phyloP scores from a whole-genome alignment of 2,888 invertebrate genomes.

The Xestia c-nigrum region DNA sequence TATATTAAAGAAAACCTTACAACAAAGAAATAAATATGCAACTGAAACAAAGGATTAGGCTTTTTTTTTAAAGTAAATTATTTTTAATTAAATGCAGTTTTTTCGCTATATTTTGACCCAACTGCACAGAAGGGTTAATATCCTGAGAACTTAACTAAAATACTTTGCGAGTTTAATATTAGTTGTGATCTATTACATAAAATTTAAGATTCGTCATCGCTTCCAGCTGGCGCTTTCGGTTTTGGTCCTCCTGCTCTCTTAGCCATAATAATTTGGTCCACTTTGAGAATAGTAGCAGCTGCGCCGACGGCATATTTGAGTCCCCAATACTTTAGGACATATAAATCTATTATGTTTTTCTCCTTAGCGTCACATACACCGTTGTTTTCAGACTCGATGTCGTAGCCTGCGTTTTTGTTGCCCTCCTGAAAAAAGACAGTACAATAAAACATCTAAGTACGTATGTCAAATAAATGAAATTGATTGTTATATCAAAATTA shows the following conservation, averaged over 20 bases:
- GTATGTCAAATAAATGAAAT: neutral
- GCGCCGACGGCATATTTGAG: constrained; percentile 98
- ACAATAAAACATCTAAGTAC: neutral
- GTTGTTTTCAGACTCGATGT: constrained; percentile 95
- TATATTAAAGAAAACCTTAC: constrained; percentile 14
- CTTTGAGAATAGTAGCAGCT: constrained; percentile 97
- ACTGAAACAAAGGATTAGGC: constrained; percentile 11
- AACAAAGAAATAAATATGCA: constrained; percentile 31
- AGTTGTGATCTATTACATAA: constrained; percentile 35
- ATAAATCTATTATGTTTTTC: constrained; percentile 95
- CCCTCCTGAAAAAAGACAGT: constrained; percentile 91
- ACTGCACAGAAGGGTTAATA: constrained; percentile 30
- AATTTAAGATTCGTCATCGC: constrained; percentile 93
- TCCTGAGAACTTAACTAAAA: constrained; percentile 63
- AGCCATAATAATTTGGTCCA: constrained; percentile 99
- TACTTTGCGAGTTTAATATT: constrained; percentile 64
- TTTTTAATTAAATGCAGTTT: constrained; percentile 56
- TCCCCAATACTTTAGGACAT: constrained; percentile 97
- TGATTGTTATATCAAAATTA: too few relatives aligned
- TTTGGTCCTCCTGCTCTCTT: constrained; percentile 99
- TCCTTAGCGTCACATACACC: constrained; percentile 94
- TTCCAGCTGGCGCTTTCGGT: constrained; percentile 92
- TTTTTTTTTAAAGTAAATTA: constrained; percentile 15
- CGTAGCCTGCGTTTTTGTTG: constrained; percentile 95
- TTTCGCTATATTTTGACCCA: constrained; percentile 21